Evolutionary conservation across 2,888 invertebrate genomes (phyloP).

Genomic region (Scaeva pyrastri): DNA sequence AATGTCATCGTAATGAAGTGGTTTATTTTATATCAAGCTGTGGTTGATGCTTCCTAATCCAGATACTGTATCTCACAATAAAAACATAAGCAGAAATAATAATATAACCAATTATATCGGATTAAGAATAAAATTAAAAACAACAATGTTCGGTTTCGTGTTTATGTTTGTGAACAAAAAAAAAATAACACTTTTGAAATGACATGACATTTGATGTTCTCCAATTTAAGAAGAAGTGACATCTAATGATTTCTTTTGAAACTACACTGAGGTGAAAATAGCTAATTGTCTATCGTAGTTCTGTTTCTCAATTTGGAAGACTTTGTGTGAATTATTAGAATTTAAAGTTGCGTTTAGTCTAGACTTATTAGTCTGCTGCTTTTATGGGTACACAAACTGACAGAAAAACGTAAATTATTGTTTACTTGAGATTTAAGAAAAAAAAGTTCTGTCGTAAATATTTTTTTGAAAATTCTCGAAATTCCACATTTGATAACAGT

Average conservation of each 20-base stretch:
- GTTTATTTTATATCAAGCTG: slow-evolving; percentile 11
- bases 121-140: background rate
- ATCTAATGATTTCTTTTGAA: background rate
- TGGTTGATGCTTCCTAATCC: background rate
- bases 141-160: background rate
- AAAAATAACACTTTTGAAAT: too few relatives aligned
- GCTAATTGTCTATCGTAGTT: background rate
- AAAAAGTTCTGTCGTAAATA: too few relatives aligned
- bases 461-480: too few relatives aligned
- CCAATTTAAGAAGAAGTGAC: slow-evolving; percentile 18
- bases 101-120: background rate
- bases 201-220: slow-evolving; percentile 11
- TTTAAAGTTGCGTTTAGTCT: too few relatives aligned
- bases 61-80: background rate
- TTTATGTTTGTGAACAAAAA: background rate
- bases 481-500: too few relatives aligned
- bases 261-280: background rate
- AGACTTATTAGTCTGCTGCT: too few relatives aligned
- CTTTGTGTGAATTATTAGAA: background rate
- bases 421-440: too few relatives aligned
- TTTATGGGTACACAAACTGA: too few relatives aligned
- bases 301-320: background rate
- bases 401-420: too few relatives aligned
- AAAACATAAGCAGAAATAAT: background rate
- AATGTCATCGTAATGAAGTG: slow-evolving; percentile 24